phyloP scores from a whole-genome alignment of 2,797 vertebrate species.

The Epinephelus awoara region DNA sequence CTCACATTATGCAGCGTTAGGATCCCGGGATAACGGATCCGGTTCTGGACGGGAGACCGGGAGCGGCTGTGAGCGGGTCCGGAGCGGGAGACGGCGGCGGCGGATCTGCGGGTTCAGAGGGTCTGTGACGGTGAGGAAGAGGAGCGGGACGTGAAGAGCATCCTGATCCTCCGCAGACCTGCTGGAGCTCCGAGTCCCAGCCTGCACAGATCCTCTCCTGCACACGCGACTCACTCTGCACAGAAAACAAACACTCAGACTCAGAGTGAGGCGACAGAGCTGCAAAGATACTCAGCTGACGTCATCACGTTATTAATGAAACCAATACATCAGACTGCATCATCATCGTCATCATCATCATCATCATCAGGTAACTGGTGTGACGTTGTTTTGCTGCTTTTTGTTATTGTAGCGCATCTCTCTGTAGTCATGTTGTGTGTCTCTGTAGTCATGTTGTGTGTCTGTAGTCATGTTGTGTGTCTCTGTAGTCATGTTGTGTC shows the following conservation, averaged over 20 bases:
- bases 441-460: too few species aligned
- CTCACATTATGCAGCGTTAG: constrained; percentile 9
- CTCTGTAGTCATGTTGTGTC: too few species aligned
- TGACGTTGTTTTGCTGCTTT: too few species aligned
- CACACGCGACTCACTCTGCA: not conserved
- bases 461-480: too few species aligned
- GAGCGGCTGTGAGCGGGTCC: not conserved
- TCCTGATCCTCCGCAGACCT: constrained; percentile 62
- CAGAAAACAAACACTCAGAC: not conserved
- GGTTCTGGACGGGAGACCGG: not conserved
- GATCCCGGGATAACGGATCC: not conserved
- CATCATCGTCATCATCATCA: too few species aligned
- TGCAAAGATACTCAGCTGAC: too few species aligned
- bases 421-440: too few species aligned
- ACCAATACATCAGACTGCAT: too few species aligned
- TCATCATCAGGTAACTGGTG: too few species aligned
- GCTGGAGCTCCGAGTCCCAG: constrained; percentile 35
- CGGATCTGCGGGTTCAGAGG: constrained; percentile 13
- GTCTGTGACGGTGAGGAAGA: constrained; percentile 22
- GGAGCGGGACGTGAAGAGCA: constrained; percentile 53
- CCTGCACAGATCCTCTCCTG: constrained; percentile 44
- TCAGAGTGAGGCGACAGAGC: too few species aligned
- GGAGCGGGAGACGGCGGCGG: not conserved
- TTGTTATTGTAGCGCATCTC: too few species aligned
- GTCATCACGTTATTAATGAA: too few species aligned